phyloP scores from a whole-genome alignment of 2,888 invertebrate species.

The Drepana falcataria region DNA sequence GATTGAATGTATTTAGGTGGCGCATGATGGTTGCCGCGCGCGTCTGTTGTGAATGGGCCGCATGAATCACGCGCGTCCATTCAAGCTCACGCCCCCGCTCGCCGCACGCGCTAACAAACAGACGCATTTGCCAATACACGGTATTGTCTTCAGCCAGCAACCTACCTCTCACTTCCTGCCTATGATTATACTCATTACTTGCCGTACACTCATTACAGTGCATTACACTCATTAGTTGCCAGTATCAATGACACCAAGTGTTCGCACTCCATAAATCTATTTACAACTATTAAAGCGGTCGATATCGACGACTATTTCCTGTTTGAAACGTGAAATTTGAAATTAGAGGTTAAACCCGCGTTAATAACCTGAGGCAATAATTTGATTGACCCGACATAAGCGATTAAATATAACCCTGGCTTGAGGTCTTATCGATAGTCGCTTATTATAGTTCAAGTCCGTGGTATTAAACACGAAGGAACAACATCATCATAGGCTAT shows the following conservation, averaged over 20 bases:
- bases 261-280: constrained; percentile 8
- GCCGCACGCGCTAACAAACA: constrained; percentile 50
- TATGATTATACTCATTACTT: constrained; percentile 25
- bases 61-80: constrained; percentile 70
- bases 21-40: constrained; percentile 39
- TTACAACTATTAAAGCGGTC: constrained; percentile 5
- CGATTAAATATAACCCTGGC: constrained; percentile 30
- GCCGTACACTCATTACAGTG: constrained; percentile 16
- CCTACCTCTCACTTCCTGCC: constrained; percentile 64
- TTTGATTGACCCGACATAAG: constrained; percentile 21
- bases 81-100: constrained; percentile 63
- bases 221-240: constrained; percentile 1
- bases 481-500: too few species aligned
- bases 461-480: too few species aligned
- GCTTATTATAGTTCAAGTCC: constrained; percentile 13
- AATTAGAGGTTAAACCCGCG: constrained; percentile 41
- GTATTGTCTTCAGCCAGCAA: constrained; percentile 57
- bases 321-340: constrained; percentile 53
- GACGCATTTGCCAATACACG: constrained; percentile 49
- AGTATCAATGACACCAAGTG: constrained; percentile 1
- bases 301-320: constrained; percentile 21
- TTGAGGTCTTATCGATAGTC: constrained; percentile 33
- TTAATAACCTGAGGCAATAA: constrained; percentile 25
- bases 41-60: constrained; percentile 63
- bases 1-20: constrained; percentile 36